Evolutionary conservation across 2,113 vertebrate species (phyloP).

Genomic region (Ciconia stormi): DNA sequence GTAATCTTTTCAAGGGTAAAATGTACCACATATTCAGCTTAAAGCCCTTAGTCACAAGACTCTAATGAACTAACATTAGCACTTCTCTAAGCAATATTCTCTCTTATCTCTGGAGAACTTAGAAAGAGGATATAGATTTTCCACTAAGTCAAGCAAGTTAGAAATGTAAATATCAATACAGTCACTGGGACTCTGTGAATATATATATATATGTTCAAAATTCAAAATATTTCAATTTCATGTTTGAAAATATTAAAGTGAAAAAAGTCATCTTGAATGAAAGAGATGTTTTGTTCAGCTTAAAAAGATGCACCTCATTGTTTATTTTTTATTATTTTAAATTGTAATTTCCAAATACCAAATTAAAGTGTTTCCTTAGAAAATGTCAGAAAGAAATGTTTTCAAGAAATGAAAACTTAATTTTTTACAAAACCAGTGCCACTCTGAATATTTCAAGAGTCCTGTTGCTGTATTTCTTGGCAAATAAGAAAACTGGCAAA

Average conservation of each 20-base stretch:
- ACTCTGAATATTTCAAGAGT: background rate
- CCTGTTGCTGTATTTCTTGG: background rate
- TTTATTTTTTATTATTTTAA: background rate
- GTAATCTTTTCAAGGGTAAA: slow-evolving; percentile 7
- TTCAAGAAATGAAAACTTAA: background rate
- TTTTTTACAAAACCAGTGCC: background rate
- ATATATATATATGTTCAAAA: no score
- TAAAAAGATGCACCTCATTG: background rate
- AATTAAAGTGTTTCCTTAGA: background rate
- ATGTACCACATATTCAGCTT: background rate
- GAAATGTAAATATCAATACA: background rate
- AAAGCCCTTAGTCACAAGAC: background rate
- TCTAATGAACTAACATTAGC: background rate
- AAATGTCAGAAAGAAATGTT: background rate
- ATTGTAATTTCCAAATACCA: background rate
- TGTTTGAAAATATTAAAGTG: background rate
- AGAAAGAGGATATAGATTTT: background rate
- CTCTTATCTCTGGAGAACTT: background rate
- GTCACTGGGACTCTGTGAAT: background rate
- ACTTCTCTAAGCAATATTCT: background rate
- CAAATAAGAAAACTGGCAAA: background rate
- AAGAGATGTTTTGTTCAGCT: background rate
- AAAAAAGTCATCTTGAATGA: background rate
- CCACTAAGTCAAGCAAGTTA: background rate
- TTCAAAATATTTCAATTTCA: background rate